Base-by-base conservation (phyloP, 2,888 invertebrate species). In the Polietes domitor region DNA sequence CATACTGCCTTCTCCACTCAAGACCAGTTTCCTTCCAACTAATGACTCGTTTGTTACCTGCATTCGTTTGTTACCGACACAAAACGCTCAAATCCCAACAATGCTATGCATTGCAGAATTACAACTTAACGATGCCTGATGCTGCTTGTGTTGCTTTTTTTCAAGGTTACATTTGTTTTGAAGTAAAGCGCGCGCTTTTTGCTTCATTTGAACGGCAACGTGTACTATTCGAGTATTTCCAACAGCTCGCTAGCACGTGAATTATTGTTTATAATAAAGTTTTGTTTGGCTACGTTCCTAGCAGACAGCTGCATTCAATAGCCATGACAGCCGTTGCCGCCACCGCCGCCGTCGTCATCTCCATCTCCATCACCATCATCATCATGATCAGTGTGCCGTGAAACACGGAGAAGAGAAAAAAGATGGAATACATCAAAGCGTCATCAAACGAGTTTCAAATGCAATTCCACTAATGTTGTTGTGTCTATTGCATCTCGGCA, bases 111-210 rank as follows among this genome's bases (percentile, higher is more conserved):
- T 10, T 68, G 68, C 68, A 68, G 68, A 68, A 68, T 68, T 68
- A 43, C 68, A 80, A 17, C 75, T 80, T 80, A 83, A 84, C 82
- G 85, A 85, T 86, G 82, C 88, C 87, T 81, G 85, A 85, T 86
- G 82, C 88, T 88, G 87, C 87, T 89, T 85, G 89, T 88, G n/a
- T n/a, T n/a, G n/a, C n/a, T n/a, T n/a, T n/a, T 88, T 90, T 89
- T 90, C 91, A 90, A 90, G 91, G 89, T 90, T 90, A 88, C 68
- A 74, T 82, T 85, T 86, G 85, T 85, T 83, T 83, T 78, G 82
- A 83, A 85, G 85, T 87, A 85, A 82, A 86, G 86, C 87, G 86
- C 88, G 86, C 86, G 86, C 86, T 71, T 80, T 81, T 84, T 81
- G 32, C 73, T 71, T 58, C 55, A 28, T 17, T 28, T 15, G 41